Percentiles rank a stretch among this genome's conserved stretches.
phyloP scores from a whole-genome alignment of 2,797 vertebrate genomes.

The Brotula barbata region DNA sequence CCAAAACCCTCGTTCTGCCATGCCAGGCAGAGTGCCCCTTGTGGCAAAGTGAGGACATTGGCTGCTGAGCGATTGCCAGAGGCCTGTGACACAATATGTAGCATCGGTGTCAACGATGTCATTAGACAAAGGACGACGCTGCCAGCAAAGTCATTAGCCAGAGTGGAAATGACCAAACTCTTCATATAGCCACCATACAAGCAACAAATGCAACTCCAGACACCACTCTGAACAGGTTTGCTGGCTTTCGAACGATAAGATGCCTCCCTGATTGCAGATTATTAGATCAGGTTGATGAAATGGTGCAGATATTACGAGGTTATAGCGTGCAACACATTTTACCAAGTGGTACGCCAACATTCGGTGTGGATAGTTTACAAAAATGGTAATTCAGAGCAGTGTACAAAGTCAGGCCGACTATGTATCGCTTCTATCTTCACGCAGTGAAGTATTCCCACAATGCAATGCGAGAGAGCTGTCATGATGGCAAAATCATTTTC shows the following conservation, averaged over 20 bases:
- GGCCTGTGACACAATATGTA: conserved; percentile 65
- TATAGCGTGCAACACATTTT: conserved; percentile 16
- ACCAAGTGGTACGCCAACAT: conserved; percentile 25
- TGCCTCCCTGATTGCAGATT: conserved; percentile 27
- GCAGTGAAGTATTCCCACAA: no score
- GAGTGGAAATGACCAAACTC: conserved; percentile 62
- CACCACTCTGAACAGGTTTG: conserved; percentile 33
- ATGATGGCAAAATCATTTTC: no score
- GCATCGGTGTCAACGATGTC: conserved; percentile 72
- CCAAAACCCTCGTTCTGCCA: conserved; percentile 79
- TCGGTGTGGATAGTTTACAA: conserved; percentile 2
- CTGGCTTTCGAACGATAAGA: conserved; percentile 49
- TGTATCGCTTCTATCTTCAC: no score
- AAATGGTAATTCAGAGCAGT: no score
- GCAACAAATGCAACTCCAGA: conserved; percentile 57
- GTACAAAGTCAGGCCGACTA: no score
- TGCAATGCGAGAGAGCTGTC: no score
- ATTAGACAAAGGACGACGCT: conserved; percentile 58
- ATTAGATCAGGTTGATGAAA: conserved; percentile 36
- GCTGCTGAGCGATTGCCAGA: conserved; percentile 81
- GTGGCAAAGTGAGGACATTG: conserved; percentile 68
- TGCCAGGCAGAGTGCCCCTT: conserved; percentile 60
- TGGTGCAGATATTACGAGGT: conserved; percentile 33
- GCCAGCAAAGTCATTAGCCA: conserved; percentile 73
- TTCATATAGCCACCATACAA: conserved; percentile 31